Conservation (phyloP, 2,888 invertebrate species). For the Drosophila quasianomalipes region DNA sequence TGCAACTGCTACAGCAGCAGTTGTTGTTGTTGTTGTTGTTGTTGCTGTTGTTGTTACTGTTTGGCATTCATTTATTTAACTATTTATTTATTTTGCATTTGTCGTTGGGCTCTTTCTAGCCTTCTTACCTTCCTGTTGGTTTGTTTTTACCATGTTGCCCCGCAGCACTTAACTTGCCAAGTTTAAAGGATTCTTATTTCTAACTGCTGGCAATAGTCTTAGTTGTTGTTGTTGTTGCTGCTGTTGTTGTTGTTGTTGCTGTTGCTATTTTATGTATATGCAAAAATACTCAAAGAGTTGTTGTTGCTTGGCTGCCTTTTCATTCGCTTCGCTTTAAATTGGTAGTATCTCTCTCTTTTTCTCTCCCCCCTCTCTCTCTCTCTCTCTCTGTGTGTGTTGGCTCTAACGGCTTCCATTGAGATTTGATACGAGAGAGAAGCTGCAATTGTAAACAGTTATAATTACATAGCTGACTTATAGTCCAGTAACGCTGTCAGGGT, state of each 20-base stretch:
- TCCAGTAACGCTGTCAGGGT: background rate
- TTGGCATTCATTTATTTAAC: constrained; percentile 54
- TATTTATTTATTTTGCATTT: constrained; percentile 64
- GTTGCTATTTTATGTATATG: constrained; percentile 4
- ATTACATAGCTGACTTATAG: constrained; percentile 39
- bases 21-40: background rate
- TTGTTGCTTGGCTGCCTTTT: constrained; percentile 16
- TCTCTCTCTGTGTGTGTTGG: background rate
- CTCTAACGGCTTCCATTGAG: constrained; percentile 44
- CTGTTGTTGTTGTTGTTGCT: background rate
- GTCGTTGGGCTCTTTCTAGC: constrained; percentile 7
- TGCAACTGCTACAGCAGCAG: background rate
- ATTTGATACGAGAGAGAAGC: constrained; percentile 44
- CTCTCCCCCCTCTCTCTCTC: background rate
- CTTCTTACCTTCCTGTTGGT: constrained; percentile 2
- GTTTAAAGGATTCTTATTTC: constrained; percentile 44
- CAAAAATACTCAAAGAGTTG: constrained; percentile 18
- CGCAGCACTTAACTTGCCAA: constrained; percentile 41
- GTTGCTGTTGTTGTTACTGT: constrained; percentile 21
- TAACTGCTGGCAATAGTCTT: constrained; percentile 20
- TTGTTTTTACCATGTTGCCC: constrained; percentile 8
- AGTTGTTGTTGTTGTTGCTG: background rate
- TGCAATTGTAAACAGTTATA: constrained; percentile 65
- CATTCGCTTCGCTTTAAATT: constrained; percentile 46
- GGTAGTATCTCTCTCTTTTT: constrained; percentile 5